These are phyloP conservation scores for Virgularia gustaviana DNA, from an alignment of 92 coral and sea anemone genomes.

Conservation along the genomic window DNA sequence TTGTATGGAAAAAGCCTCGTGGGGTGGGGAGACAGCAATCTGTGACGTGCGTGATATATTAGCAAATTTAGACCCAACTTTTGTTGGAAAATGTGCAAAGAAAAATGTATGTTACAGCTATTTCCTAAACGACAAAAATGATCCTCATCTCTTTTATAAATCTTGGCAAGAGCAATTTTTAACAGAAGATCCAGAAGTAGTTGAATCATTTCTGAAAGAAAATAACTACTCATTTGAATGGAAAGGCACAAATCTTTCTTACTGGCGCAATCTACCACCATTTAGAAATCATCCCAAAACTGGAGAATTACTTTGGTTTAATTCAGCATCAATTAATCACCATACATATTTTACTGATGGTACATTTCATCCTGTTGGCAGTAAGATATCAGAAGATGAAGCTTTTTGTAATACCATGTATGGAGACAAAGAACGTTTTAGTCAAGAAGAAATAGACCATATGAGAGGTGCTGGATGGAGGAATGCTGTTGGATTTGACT, in stretches of 20 bases:
- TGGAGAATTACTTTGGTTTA: conserved; percentile 40
- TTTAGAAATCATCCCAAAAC: conserved; percentile 1
- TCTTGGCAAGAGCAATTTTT: conserved; percentile 62
- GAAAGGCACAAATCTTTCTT: conserved; percentile 3
- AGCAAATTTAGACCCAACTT: conserved; percentile 46
- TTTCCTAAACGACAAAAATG: conserved; percentile 38
- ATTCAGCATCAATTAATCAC: conserved; percentile 7
- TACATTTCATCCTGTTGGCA: neutral
- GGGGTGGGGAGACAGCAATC: conserved; percentile 66
- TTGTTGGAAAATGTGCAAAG: conserved; percentile 51
- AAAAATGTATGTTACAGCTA: conserved; percentile 46
- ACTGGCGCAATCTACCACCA: conserved; percentile 21
- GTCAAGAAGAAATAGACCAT: neutral
- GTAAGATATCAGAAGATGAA: neutral
- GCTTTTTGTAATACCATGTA: conserved; percentile 12
- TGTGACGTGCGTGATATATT: conserved; percentile 46
- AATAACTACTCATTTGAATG: conserved; percentile 9
- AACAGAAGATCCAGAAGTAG: conserved; percentile 48
- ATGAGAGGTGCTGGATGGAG: conserved; percentile 4
- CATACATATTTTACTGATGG: neutral
- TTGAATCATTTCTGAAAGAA: conserved; percentile 6
- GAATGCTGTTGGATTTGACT: conserved; percentile 35
- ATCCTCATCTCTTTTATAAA: neutral
- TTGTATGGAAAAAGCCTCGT: conserved; percentile 15
- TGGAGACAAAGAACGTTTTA: conserved; percentile 24